phyloP scores from a whole-genome alignment of 2,888 invertebrate genomes.

The Lissocephala sabroskyi region DNA sequence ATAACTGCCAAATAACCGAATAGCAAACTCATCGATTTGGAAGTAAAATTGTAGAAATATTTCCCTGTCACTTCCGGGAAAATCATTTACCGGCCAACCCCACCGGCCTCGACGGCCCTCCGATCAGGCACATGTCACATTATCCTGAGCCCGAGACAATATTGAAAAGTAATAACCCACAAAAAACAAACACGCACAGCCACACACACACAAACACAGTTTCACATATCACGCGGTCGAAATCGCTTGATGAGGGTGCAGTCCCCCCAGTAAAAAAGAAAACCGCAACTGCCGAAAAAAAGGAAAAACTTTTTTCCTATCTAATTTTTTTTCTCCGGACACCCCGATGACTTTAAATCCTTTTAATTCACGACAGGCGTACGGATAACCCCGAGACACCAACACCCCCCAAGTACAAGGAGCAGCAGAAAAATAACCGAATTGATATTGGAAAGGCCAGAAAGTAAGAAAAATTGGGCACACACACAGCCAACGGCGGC shows the following conservation, averaged over 20 bases:
- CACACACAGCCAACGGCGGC: constrained; percentile 8
- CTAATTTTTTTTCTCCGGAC: constrained; percentile 41
- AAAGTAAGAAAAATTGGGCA: constrained; percentile 49
- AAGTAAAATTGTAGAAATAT: too few species aligned
- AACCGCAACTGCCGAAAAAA: constrained; percentile 58
- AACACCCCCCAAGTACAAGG: too few species aligned
- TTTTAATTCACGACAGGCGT: constrained; percentile 63
- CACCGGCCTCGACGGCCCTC: too few species aligned
- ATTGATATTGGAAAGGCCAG: constrained; percentile 43
- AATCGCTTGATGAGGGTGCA: constrained; percentile 45
- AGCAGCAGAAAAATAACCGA: constrained; percentile 23
- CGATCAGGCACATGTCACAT: too few species aligned
- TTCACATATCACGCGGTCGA: constrained; percentile 5
- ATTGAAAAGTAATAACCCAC: constrained; percentile 72
- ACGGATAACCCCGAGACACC: constrained; percentile 45
- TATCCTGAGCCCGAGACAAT: too few species aligned
- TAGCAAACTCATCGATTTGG: too few species aligned
- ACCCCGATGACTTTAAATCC: constrained; percentile 54
- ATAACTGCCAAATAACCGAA: too few species aligned
- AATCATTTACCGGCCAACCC: too few species aligned
- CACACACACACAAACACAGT: constrained; percentile 14
- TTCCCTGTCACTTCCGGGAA: too few species aligned
- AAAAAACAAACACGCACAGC: constrained; percentile 41
- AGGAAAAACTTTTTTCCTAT: constrained; percentile 25
- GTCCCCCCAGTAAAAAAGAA: constrained; percentile 26